Conservation (phyloP, 2,113 vertebrate genomes). For the Piaya cayana region DNA sequence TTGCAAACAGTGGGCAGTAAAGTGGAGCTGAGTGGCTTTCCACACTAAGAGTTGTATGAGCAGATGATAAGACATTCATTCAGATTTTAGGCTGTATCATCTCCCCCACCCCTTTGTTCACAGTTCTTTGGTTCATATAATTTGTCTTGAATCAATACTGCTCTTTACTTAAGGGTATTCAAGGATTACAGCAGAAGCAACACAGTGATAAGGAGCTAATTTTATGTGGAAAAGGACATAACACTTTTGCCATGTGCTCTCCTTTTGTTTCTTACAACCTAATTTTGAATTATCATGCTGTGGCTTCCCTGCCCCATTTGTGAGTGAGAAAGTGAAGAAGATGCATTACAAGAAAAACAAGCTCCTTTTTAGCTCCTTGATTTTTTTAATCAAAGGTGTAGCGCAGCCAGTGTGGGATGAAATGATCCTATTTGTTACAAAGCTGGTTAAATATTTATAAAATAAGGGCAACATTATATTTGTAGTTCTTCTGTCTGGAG, state of each 20-base stretch:
- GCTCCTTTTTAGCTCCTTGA: neutral
- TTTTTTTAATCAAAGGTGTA: constrained; percentile 8
- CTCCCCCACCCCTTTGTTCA: neutral
- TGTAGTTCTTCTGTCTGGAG: neutral
- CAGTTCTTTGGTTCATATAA: neutral
- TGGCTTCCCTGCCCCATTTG: neutral
- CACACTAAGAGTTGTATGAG: neutral
- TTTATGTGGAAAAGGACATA: neutral
- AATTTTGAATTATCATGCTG: neutral
- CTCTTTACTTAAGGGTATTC: neutral
- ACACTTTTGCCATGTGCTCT: neutral
- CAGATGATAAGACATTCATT: neutral
- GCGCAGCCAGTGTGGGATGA: neutral
- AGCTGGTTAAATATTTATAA: constrained; percentile 17
- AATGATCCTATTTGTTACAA: neutral
- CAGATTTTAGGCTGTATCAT: neutral
- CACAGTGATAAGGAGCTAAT: neutral
- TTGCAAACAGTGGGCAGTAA: neutral
- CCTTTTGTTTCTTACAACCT: neutral
- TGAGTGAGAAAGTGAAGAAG: neutral
- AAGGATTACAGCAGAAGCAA: neutral
- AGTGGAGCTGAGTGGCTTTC: neutral
- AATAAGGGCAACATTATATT: neutral
- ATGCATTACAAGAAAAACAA: neutral
- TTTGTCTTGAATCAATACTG: neutral